phyloP scores from a whole-genome alignment of 1,140 invertebrate genomes.

The Tetraneura akinire region DNA sequence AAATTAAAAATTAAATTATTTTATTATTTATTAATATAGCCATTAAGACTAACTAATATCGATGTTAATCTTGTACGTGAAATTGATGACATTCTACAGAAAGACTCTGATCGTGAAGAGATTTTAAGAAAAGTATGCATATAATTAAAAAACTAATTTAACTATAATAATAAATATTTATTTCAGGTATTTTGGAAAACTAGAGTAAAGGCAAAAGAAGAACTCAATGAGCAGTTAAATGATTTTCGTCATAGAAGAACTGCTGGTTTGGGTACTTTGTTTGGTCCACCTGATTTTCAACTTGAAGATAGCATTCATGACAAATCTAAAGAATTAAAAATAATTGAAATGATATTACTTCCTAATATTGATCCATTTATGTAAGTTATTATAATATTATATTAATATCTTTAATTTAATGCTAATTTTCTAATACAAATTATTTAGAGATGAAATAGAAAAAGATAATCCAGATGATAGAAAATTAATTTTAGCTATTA shows the following conservation, averaged over 20 bases:
- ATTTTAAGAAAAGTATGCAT: conserved; percentile 74
- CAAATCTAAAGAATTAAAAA: conserved; percentile 75
- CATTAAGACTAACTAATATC: conserved; percentile 78
- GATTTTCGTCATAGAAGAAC: conserved; percentile 90
- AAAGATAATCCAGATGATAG: conserved; percentile 70
- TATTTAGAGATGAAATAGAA: conserved; percentile 70
- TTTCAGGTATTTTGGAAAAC: conserved; percentile 80
- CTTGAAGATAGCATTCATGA: conserved; percentile 80
- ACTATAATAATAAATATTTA: conserved; percentile 51
- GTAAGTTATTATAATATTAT: conserved; percentile 61
- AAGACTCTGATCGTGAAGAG: conserved; percentile 85
- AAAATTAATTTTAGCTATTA: conserved; percentile 72
- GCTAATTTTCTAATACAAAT: conserved; percentile 47
- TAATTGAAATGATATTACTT: conserved; percentile 73
- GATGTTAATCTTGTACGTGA: conserved; percentile 85
- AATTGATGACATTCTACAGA: conserved; percentile 80
- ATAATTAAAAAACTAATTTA: background rate
- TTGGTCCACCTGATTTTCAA: conserved; percentile 81
- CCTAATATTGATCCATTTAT: conserved; percentile 72
- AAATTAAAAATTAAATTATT: conserved; percentile 21
- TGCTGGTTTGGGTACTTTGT: conserved; percentile 85
- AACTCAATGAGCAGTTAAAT: conserved; percentile 80
- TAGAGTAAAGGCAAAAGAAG: conserved; percentile 78
- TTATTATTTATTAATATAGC: conserved; percentile 64
- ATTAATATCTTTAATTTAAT: background rate